Base-by-base conservation (phyloP, 2,888 invertebrate genomes). In the Pogonocherus hispidulus region DNA sequence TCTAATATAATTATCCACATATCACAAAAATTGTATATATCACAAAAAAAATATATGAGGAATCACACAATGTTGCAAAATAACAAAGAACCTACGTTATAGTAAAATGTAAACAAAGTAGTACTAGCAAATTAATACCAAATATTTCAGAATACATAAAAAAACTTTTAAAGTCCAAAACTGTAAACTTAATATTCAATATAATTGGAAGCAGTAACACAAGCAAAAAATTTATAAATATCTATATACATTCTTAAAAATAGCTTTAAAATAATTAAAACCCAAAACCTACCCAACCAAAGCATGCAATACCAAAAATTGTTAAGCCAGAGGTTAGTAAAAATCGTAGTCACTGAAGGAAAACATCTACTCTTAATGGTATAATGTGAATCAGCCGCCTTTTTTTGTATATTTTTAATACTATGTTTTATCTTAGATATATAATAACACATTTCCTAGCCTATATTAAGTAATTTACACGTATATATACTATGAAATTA, bases 401-500 rank as follows among this genome's bases (percentile, higher is more conserved):
- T 76, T 77, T 79, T 78, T 79, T 75, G 72, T 76, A 70, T 74
- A 74, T 68, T 71, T 77, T 78, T 71, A 63, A 75, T 76, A 76
- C 73, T 76, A 78, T 71, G 75, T 67, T 74, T 77, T 69, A 74
- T 63, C 77, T 79, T 79, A 81, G 65, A 76, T 76, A 79, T 73
- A 76, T 79, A 77, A 78, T 79, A 83, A 82, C 81, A 83, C 79
- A 82, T 82, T 82, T 80, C 77, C 80, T 81, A 81, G 69, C 76
- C 80, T 82, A 82, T 73, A 73, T 74, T 80, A 80, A 79, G 80
- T 81, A 79, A 51, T 69, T 76, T 78, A 74, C 78, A 75, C 75
- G 79, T 76, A 79, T 82, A 85, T 85, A 86, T 84, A 83, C 84
- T 85, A 85, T 86, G 84, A 86, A 86, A 85, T 84, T 80, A 85